A percentile compares a stretch with the other conserved stretches of the same genome.
Conservation (phyloP, 2,113 vertebrate genomes). For the Cacatua alba region DNA sequence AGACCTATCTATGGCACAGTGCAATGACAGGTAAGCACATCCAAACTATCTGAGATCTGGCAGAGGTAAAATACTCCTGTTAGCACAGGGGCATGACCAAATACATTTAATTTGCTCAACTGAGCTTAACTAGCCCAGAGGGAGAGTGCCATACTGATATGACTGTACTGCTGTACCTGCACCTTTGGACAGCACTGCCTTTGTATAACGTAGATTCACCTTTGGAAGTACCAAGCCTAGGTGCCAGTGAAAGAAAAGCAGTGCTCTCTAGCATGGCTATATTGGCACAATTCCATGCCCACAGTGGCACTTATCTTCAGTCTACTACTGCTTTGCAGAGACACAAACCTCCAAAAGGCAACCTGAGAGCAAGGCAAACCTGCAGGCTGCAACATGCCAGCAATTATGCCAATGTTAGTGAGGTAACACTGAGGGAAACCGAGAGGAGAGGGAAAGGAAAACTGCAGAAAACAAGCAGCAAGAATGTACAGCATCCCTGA, state of each 20-base stretch:
- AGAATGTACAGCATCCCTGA: neutral
- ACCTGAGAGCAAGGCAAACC: neutral
- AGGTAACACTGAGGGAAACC: neutral
- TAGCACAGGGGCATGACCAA: neutral
- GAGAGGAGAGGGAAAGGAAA: neutral
- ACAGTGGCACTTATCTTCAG: neutral
- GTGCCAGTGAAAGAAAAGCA: neutral
- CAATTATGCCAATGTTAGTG: neutral
- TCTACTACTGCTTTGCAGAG: neutral
- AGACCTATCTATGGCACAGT: neutral
- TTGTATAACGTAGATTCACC: accelerated
- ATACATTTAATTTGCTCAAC: neutral
- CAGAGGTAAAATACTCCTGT: neutral
- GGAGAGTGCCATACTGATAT: accelerated
- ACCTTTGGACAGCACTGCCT: neutral
- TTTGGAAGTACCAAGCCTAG: neutral
- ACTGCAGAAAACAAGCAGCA: neutral
- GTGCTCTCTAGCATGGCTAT: neutral
- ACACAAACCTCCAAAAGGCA: neutral
- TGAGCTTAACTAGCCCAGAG: neutral
- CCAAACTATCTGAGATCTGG: neutral
- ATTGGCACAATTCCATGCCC: neutral
- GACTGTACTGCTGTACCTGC: neutral
- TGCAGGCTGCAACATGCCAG: neutral
- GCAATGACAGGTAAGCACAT: neutral